Evolutionary conservation across 2,888 invertebrate genomes (phyloP).

Genomic region (Thumatha senex): DNA sequence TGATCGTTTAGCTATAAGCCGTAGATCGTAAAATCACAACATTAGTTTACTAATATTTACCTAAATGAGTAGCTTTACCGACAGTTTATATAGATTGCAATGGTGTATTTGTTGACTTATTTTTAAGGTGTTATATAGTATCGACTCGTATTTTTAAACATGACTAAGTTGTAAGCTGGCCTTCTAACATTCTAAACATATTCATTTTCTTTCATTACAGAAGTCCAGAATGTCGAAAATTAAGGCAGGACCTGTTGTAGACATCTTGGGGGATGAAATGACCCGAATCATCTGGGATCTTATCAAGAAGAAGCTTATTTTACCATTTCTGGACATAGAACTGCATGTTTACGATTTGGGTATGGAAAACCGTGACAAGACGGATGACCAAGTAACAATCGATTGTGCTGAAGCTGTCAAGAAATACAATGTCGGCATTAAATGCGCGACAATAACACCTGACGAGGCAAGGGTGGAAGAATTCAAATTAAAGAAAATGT

Average conservation of each 20-base stretch:
- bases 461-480: slow-evolving; percentile 98
- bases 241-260: slow-evolving; percentile 94
- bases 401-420: slow-evolving; percentile 98
- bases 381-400: slow-evolving; percentile 97
- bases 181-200: not conserved
- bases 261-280: slow-evolving; percentile 98
- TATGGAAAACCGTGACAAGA: slow-evolving; percentile 96
- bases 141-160: not conserved
- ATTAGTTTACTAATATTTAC: not conserved
- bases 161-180: not conserved
- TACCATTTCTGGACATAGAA: slow-evolving; percentile 98
- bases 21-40: not conserved
- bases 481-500: slow-evolving; percentile 94
- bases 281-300: slow-evolving; percentile 99
- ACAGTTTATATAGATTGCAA: not conserved
- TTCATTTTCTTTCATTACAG: slow-evolving; percentile 22
- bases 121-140: too few species aligned
- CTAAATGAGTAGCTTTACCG: not conserved
- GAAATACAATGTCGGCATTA: slow-evolving; percentile 99
- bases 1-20: not conserved
- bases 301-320: slow-evolving; percentile 97
- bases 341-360: slow-evolving; percentile 97
- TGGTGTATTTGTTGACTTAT: too few species aligned
- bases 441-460: slow-evolving; percentile 99
- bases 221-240: slow-evolving; percentile 84